These are phyloP conservation scores for Hycleus cichorii DNA, from an alignment of 1,140 invertebrate species.

Conservation along the genomic window DNA sequence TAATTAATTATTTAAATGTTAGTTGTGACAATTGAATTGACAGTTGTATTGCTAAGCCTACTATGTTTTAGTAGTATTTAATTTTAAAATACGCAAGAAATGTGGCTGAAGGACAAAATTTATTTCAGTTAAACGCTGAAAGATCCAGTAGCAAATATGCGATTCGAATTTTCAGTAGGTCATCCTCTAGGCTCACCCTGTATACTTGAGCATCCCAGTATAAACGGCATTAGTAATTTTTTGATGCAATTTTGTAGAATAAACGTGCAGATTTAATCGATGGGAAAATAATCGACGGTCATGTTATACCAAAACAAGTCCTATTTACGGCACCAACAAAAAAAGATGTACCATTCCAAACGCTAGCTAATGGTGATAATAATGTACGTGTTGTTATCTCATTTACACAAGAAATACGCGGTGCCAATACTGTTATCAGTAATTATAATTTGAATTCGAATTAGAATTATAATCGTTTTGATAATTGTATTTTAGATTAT, in stretches of 20 bases:
- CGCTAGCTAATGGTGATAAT: constrained; percentile 72
- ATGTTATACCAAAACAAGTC: constrained; percentile 80
- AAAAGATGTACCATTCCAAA: constrained; percentile 62
- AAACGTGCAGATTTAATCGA: constrained; percentile 57
- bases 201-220: too few relatives aligned
- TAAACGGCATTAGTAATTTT: too few relatives aligned
- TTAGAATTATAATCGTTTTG: neutral
- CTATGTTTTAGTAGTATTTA: too few relatives aligned
- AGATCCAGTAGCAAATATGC: too few relatives aligned
- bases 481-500: constrained; percentile 55
- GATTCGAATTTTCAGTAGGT: too few relatives aligned
- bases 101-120: too few relatives aligned
- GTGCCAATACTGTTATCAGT: constrained; percentile 25
- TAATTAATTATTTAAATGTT: too few relatives aligned
- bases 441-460: constrained; percentile 2
- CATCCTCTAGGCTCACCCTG: too few relatives aligned
- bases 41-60: too few relatives aligned
- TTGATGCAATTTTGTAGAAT: constrained; percentile 15
- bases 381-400: constrained; percentile 74
- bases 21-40: too few relatives aligned
- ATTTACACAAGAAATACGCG: constrained; percentile 45
- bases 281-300: constrained; percentile 78
- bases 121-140: too few relatives aligned
- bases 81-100: too few relatives aligned
- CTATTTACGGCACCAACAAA: constrained; percentile 76